Evolutionary conservation across 2,797 vertebrate genomes (phyloP), one percentile per base, ranked within the genome.

Genomic region (Emys orbicularis): DNA sequence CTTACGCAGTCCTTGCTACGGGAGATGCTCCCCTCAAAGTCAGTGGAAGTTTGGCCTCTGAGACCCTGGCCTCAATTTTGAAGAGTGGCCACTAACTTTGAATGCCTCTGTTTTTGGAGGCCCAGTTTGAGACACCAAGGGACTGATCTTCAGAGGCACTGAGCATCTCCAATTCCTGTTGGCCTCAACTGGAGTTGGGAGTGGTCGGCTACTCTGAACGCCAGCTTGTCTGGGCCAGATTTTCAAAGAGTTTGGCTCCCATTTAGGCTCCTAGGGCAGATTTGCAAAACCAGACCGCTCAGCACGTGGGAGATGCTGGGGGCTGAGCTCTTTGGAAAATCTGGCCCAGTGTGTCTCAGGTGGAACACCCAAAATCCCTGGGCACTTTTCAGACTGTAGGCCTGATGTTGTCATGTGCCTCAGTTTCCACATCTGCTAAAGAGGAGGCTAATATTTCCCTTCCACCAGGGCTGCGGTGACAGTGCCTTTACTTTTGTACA

Each of bases 21-120:
- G 93, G 93, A 96, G 96, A 86, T 49, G 52, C 37, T 86, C 84
- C 79, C 27, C 86, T 88, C 86, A 88, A 94, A 96, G 57, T 89
- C 84, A 83, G 65, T 72, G 1, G 0, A 79, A 92, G 29, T 18
- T 92, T 53, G 54, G 50, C 92, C 94, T 80, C 65, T 72, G 57
- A 92, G 84, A 25, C 93, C 92, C 92, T 0, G 7, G 85, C 92
- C 84, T 54, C 80, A 82, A 54, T 94, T 77, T 84, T 96, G 90
- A 82, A 96, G 90, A 53, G 23, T 15, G 1, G 79, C 93, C 2
- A 3, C 83, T 94, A 80, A 56, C 84, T 89, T 82, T 88, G 54
- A 94, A 96, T 92, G 68, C 61, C n/a, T 94, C 83, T 86, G 56
- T 81, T 95, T 95, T 87, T 0, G 34, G 50, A 31, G 37, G 68